Evolutionary conservation across 2,797 vertebrate genomes (phyloP), one percentile per base, ranked within the genome.

Genomic region (Cuniculus paca): DNA sequence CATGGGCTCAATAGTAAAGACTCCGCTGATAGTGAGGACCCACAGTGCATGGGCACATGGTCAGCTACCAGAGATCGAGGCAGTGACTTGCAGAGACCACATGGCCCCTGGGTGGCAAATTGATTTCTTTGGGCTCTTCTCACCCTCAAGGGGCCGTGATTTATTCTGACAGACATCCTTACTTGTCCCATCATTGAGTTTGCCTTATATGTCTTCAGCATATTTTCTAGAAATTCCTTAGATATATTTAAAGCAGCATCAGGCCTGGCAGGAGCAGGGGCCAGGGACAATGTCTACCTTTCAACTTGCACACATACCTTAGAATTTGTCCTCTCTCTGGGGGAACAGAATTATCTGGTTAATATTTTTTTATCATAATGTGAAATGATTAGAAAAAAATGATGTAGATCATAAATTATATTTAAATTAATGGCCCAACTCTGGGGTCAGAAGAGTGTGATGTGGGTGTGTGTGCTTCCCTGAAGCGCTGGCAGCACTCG

Each of bases 181-280:
- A 31, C 52, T 88, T 85, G 60, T 56, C 80, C 36, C 52, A 91
- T 61, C 22, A 56, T 83, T 39, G 5, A 36, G 58, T 90, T 82
- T 88, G 19, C 39, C 63, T 42, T 54, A 39, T 50, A 22, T 80
- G 16, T 36, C 26, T 84, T 82, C 11, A 65, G 39, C 34, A 16
- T 31, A 31, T 48, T 94, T 95, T 94, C 50, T 65, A 79, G 93
- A 89, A n/a, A 45, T 65, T 68, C 93, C 31, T 75, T 74, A 48
- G 31, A 77, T 70, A 61, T 84, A 61, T 83, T 75, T 70, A 52
- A 92, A 75, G 58, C 13, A 84, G n/a, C 48, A 20, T 2, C 3
- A 80, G 28, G 8, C 56, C 42, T 50, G 61, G n/a, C 11, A 6
- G 74, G 31, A 45, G 14, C 31, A 50, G 19, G 39, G n/a, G 54